A percentile compares a stretch with the other conserved stretches of the same genome.
Conservation (phyloP, 1,140 invertebrate species). For the Propsilocerus akamusi region DNA sequence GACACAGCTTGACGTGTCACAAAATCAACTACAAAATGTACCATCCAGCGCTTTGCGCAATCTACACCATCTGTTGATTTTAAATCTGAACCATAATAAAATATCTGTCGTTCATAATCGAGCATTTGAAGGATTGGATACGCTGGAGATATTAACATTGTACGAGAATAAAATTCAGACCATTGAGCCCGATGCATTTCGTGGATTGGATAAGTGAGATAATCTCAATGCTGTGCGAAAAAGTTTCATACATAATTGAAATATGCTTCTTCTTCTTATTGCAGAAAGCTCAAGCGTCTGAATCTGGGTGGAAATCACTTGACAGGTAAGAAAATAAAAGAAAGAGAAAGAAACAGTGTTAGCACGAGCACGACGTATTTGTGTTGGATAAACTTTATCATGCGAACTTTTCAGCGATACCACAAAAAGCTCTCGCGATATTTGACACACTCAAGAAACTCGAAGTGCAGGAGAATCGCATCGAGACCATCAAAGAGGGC, state of each 20-base stretch:
- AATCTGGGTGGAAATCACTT: conserved; percentile 75
- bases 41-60: conserved; percentile 62
- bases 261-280: no score
- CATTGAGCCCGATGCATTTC: conserved; percentile 64
- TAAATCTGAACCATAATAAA: conserved; percentile 82
- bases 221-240: no score
- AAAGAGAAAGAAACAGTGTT: no score
- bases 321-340: no score
- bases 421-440: conserved; percentile 53
- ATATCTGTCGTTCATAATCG: conserved; percentile 51
- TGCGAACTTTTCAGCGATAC: no score
- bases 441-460: conserved; percentile 64
- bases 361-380: no score
- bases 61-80: conserved; percentile 61
- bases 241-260: background rate
- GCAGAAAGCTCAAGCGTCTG: conserved; percentile 60
- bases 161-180: conserved; percentile 70
- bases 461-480: conserved; percentile 73
- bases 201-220: conserved; percentile 65
- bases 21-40: conserved; percentile 54
- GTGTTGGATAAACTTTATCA: no score
- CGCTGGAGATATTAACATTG: conserved; percentile 66
- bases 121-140: conserved; percentile 68
- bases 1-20: conserved; percentile 64
- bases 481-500: conserved; percentile 52